These are phyloP conservation scores for Calonectris borealis DNA, from an alignment of 2,113 vertebrate species.

Conservation along the genomic window DNA sequence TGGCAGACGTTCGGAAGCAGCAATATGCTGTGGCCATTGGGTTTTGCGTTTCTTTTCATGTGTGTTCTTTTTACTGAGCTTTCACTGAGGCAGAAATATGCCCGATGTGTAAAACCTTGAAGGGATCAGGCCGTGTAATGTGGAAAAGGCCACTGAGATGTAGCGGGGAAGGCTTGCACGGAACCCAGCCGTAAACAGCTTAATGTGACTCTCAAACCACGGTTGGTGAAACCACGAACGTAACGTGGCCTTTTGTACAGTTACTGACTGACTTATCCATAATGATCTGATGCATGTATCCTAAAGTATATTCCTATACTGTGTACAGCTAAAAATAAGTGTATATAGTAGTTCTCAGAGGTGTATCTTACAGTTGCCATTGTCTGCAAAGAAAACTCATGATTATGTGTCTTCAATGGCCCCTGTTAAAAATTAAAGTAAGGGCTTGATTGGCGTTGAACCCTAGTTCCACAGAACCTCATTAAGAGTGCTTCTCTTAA, in stretches of 20 bases:
- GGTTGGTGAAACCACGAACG: not conserved
- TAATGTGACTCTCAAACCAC: not conserved
- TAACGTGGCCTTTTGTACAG: not conserved
- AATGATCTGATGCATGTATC: not conserved
- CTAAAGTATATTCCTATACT: not conserved
- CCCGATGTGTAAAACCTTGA: not conserved
- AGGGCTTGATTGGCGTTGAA: not conserved
- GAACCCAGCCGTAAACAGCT: not conserved
- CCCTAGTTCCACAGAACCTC: not conserved
- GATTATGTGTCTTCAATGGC: not conserved
- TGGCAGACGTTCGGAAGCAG: not conserved
- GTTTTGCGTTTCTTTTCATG: not conserved
- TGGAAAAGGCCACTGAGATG: accelerated
- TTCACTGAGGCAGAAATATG: not conserved
- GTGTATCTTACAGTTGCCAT: not conserved
- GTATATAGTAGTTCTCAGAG: not conserved
- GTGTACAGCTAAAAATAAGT: not conserved
- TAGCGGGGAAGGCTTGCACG: not conserved
- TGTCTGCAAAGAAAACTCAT: not conserved
- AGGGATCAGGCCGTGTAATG: not conserved
- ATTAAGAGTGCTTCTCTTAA: not conserved
- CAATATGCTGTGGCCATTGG: not conserved
- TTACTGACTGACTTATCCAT: not conserved
- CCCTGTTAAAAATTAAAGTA: not conserved
- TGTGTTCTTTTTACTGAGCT: not conserved